Conservation (phyloP, 2,888 invertebrate genomes). For the Chymomyza procnemis region DNA sequence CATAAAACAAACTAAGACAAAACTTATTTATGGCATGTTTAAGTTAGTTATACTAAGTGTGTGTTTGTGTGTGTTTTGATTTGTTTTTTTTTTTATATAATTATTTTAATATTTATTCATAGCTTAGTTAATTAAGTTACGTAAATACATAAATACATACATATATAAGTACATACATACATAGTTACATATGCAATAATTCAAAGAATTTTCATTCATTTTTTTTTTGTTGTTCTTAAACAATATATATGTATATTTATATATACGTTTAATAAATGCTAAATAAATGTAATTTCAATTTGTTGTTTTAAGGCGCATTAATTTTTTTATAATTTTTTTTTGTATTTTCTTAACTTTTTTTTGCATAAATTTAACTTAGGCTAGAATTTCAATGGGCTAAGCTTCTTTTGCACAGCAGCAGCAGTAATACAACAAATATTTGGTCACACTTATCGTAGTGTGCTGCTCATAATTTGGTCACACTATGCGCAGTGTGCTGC, state of each 20-base stretch:
- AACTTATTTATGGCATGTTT: constrained; percentile 70
- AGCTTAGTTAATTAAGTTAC: background rate
- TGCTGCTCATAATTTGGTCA: background rate
- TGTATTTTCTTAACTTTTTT: constrained; percentile 14
- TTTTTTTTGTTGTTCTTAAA: background rate
- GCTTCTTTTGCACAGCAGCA: background rate
- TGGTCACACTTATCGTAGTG: background rate
- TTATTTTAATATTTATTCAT: too few relatives aligned
- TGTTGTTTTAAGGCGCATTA: constrained; percentile 58
- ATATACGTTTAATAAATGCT: constrained; percentile 33
- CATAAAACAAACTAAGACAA: constrained; percentile 26
- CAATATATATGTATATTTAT: background rate
- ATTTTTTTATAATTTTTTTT: constrained; percentile 50
- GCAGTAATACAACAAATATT: background rate
- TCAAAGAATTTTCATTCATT: constrained; percentile 2
- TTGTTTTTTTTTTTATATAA: too few relatives aligned
- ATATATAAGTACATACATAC: background rate
- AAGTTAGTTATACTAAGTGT: constrained; percentile 65
- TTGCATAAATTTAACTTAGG: constrained; percentile 16
- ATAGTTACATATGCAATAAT: background rate
- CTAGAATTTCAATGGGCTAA: constrained; percentile 15
- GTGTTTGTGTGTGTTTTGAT: too few relatives aligned
- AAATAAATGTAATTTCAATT: constrained; percentile 52
- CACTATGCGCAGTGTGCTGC: too few relatives aligned
- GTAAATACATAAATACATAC: background rate